phyloP scores from a whole-genome alignment of 2,113 vertebrate species.

The Menura novaehollandiae region DNA sequence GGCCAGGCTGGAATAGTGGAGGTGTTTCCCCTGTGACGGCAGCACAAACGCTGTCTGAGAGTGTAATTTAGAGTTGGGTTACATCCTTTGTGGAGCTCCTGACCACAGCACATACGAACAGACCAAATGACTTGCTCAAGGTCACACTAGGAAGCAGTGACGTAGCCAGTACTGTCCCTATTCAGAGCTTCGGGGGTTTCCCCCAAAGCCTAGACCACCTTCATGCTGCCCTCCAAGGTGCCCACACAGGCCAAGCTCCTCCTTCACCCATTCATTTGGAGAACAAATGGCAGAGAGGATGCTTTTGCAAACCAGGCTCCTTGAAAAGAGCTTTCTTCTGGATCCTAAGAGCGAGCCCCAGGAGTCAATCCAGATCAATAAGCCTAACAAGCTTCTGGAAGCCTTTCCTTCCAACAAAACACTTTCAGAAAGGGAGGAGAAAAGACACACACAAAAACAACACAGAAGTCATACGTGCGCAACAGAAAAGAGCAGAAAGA shows the following conservation, averaged over 20 bases:
- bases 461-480: background rate
- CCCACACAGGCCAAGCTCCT: fast-evolving
- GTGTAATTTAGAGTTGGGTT: fast-evolving
- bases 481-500: background rate
- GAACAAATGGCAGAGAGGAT: background rate
- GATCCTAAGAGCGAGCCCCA: background rate
- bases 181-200: background rate
- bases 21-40: background rate
- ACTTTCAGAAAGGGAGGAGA: background rate
- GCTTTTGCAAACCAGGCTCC: background rate
- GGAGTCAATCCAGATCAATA: background rate
- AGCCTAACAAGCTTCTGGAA: background rate
- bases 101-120: background rate
- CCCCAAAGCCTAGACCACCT: background rate
- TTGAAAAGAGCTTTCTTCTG: background rate
- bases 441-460: background rate
- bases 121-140: background rate
- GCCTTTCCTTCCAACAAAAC: background rate
- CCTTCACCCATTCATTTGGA: background rate
- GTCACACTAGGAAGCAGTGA: background rate
- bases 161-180: background rate
- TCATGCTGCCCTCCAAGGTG: background rate
- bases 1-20: background rate
- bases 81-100: background rate
- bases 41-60: background rate